Conservation (phyloP, 2,113 vertebrate genomes). For the Lathamus discolor region DNA sequence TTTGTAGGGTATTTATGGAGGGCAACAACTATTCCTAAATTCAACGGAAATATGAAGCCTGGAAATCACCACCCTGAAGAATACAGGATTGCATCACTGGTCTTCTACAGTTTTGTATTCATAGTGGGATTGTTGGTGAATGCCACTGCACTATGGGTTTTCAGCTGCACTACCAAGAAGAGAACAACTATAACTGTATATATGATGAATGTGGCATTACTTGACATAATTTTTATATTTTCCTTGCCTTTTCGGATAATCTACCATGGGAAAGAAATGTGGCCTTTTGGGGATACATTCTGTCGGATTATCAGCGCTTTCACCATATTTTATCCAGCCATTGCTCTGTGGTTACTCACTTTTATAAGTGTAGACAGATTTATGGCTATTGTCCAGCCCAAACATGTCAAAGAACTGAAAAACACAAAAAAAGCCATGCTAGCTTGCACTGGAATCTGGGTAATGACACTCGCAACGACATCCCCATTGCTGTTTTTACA, state of each 20-base stretch:
- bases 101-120: constrained; percentile 89
- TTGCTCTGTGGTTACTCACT: constrained; percentile 92
- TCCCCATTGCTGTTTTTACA: constrained; percentile 81
- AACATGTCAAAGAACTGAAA: constrained; percentile 88
- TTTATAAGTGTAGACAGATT: constrained; percentile 95
- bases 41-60: neutral
- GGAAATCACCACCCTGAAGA: constrained; percentile 74
- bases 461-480: constrained; percentile 85
- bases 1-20: constrained; percentile 9
- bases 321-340: constrained; percentile 91
- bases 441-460: constrained; percentile 84
- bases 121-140: constrained; percentile 87
- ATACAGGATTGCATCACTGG: constrained; percentile 80
- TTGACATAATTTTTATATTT: constrained; percentile 88
- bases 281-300: constrained; percentile 89
- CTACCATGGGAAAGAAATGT: constrained; percentile 82
- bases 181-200: constrained; percentile 91
- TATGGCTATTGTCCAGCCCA: constrained; percentile 93
- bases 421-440: constrained; percentile 87
- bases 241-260: constrained; percentile 88
- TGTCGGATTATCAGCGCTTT: constrained; percentile 85
- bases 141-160: constrained; percentile 91
- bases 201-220: constrained; percentile 93
- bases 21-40: neutral
- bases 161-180: constrained; percentile 94